These are phyloP conservation scores for Campaea margaritaria DNA, from an alignment of 2,888 invertebrate genomes.

Conservation along the genomic window DNA sequence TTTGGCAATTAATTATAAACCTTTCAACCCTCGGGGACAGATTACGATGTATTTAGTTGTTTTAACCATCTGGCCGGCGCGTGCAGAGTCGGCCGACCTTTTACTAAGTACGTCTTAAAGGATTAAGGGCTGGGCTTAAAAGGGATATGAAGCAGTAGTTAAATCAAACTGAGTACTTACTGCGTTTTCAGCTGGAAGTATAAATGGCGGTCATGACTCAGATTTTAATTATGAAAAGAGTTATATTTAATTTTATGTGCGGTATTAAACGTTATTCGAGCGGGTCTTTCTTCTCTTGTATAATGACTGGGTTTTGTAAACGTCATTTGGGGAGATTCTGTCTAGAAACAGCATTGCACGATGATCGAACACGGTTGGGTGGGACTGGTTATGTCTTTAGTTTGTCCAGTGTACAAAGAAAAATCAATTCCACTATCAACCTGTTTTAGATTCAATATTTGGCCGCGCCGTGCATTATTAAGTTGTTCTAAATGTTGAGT, in stretches of 20 bases:
- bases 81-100: constrained; percentile 9
- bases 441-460: no score
- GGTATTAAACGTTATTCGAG: neutral
- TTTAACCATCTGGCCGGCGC: constrained; percentile 2
- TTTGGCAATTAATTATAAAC: neutral
- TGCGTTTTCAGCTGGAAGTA: constrained; percentile 18
- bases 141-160: constrained; percentile 9
- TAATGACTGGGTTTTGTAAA: no score
- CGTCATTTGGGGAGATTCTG: no score
- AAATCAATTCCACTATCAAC: no score
- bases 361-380: no score
- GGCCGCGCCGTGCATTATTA: no score
- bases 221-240: neutral
- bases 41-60: constrained; percentile 4
- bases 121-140: constrained; percentile 23
- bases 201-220: neutral
- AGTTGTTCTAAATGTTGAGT: no score
- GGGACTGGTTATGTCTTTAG: no score
- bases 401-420: no score
- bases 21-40: neutral
- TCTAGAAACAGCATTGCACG: no score
- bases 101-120: constrained; percentile 12
- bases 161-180: constrained; percentile 11
- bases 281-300: no score
- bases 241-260: neutral